A percentile compares a stretch with the other conserved stretches of the same genome.
phyloP scores from a whole-genome alignment of 1,140 invertebrate genomes.

The Potamilus streckersoni region DNA sequence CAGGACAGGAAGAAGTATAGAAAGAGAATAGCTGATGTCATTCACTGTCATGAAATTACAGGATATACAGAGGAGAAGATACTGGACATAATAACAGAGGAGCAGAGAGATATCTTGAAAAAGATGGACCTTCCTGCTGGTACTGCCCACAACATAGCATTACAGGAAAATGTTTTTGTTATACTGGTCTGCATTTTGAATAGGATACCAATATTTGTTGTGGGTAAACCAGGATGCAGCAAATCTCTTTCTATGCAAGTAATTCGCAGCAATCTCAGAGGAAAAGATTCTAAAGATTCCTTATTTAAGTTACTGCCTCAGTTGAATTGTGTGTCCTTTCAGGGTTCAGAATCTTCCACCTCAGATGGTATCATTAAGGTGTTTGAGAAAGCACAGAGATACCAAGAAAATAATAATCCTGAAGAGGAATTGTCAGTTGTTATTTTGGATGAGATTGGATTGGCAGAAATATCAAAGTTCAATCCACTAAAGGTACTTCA shows the following conservation, averaged over 20 bases:
- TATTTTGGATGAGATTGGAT: constrained; percentile 50
- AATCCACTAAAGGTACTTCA: constrained; percentile 44
- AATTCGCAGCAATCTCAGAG: constrained; percentile 50
- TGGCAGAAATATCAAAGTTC: constrained; percentile 41
- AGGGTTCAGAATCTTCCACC: constrained; percentile 45
- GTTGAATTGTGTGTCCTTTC: constrained; percentile 45
- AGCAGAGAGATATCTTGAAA: constrained; percentile 25
- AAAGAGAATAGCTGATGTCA: constrained; percentile 16
- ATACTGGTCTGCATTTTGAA: constrained; percentile 56
- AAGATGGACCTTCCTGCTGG: constrained; percentile 31
- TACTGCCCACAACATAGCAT: constrained; percentile 42
- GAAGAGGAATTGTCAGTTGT: constrained; percentile 44
- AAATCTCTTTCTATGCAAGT: constrained; percentile 57
- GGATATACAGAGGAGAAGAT: constrained; percentile 3
- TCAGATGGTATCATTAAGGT: constrained; percentile 45
- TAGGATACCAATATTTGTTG: constrained; percentile 53
- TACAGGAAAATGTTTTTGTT: constrained; percentile 58
- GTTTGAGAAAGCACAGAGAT: constrained; percentile 41
- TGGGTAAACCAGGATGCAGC: constrained; percentile 60
- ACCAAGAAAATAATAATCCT: constrained; percentile 32
- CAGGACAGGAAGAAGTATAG: constrained; percentile 30
- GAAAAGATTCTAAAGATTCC: constrained; percentile 35
- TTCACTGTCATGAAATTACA: constrained; percentile 13
- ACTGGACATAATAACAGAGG: constrained; percentile 14
- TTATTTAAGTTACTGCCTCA: constrained; percentile 50